Conservation (phyloP, 2,113 vertebrate species). For the Python bivittatus region DNA sequence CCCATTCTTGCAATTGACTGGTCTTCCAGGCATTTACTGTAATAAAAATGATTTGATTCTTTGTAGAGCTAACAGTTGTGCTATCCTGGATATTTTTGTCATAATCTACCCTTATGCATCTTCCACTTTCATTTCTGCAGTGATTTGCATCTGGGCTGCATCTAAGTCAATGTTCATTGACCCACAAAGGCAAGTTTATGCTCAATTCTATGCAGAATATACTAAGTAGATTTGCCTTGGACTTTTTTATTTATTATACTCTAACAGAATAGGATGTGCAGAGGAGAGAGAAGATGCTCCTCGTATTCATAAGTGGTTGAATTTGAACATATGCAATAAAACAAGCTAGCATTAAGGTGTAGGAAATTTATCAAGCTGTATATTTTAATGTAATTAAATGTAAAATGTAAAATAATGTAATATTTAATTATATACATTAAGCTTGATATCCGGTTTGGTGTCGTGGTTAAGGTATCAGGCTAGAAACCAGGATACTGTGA, state of each 20-base stretch:
- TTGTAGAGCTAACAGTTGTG: neutral
- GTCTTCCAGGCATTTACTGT: neutral
- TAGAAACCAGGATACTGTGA: too few species aligned
- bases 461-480: too few species aligned
- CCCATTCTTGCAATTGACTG: constrained; percentile 16
- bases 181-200: constrained; percentile 39
- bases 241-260: constrained; percentile 1
- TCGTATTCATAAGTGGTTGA: neutral
- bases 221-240: constrained; percentile 5
- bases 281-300: neutral
- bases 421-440: too few species aligned
- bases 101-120: neutral
- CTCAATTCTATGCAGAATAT: constrained; percentile 5
- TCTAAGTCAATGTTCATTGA: constrained; percentile 35
- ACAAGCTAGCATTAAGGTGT: too few species aligned
- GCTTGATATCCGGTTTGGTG: too few species aligned
- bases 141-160: constrained; percentile 9
- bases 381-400: too few species aligned
- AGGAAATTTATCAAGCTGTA: too few species aligned
- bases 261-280: too few species aligned
- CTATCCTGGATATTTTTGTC: constrained; percentile 28
- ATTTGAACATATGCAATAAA: too few species aligned
- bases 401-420: too few species aligned
- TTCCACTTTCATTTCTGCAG: neutral
- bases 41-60: neutral